A percentile compares a stretch with the other conserved stretches of the same genome.
Evolutionary conservation across 2,888 invertebrate species (phyloP).

Genomic region (Steinernema carpocapsae): DNA sequence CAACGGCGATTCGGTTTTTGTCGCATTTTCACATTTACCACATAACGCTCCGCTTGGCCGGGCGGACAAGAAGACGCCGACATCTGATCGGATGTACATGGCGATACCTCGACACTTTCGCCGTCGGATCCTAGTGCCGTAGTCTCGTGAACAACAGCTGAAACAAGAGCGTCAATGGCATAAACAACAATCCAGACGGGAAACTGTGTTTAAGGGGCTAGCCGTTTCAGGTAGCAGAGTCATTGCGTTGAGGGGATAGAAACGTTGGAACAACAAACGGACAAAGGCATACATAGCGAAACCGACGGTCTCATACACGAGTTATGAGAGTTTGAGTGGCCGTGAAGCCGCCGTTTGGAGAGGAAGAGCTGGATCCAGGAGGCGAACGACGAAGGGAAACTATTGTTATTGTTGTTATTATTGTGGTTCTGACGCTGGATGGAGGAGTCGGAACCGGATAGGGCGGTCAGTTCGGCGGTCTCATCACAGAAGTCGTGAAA

Average conservation of each 20-base stretch:
- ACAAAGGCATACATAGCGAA: conserved; percentile 59
- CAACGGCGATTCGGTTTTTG: conserved; percentile 66
- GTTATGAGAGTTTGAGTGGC: conserved; percentile 29
- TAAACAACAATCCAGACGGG: neutral
- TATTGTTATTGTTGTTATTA: conserved; percentile 20
- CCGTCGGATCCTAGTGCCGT: conserved; percentile 68
- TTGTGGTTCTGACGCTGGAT: neutral
- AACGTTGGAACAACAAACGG: neutral
- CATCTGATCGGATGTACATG: conserved; percentile 56
- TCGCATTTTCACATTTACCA: conserved; percentile 66
- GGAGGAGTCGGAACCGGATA: neutral
- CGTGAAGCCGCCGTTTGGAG: conserved; percentile 44
- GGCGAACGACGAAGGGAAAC: conserved; percentile 43
- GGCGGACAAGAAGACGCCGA: conserved; percentile 43
- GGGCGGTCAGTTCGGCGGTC: conserved; percentile 9
- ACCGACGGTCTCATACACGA: conserved; percentile 59
- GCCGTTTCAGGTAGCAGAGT: neutral
- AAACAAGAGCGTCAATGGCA: conserved; percentile 43
- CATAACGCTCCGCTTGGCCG: conserved; percentile 47
- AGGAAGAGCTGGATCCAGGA: conserved; percentile 53
- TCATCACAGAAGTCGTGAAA: conserved; percentile 63
- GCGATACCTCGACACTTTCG: conserved; percentile 67
- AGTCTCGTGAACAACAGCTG: conserved; percentile 68
- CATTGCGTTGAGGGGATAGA: neutral
- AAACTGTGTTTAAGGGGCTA: neutral